Evolutionary conservation across 2,888 invertebrate species (phyloP), one percentile per base, ranked within the genome.

Genomic region (Nephrotoma flavescens): DNA sequence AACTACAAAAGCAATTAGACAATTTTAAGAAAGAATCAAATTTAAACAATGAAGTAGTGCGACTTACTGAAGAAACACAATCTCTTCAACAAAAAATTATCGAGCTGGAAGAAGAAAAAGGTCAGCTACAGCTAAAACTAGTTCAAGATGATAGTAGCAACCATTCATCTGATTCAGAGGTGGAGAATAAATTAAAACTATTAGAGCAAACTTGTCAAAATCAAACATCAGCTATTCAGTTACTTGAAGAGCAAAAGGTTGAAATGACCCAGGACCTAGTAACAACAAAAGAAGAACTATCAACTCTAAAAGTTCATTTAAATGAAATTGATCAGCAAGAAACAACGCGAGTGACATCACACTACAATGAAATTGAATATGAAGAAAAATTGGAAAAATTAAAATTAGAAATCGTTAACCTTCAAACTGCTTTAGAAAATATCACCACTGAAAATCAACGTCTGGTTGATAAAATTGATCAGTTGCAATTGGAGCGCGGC

Each of bases 101-200:
- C 12, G 96, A 97, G 90, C 92, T 98, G 88, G 97, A 97, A 92
- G 97, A 97, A 91, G 97, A 97, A 92, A 97, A 97, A 92, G 97
- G 97, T 89, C 96, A 97, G 92, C 94, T 97, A 90, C 97, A 97
- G 92, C 92, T 97, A 90, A 95, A 95, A 92, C 93, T 96, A 90
- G 95, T 96, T 89, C 96, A 96, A 92, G 95, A 95, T 92, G 87
- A 87, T 19, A 47, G 47, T 87, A 31, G 87, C 88, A 93, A 92
- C 90, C 90, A 88, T 88, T 85, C 86, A 88, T 41, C 87, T 88
- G 87, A 88, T 87, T 11, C 52, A 2, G 86, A 86, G 15, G 15
- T 86, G 15, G 57, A 86, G 41, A 86, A 86, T 86, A 86, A 86
- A 86, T 2, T 86, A 42, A 87, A 89, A 88, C 88, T 89, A 83